A percentile compares a stretch with the other conserved stretches of the same genome.
These are phyloP conservation scores for Strix uralensis DNA, from an alignment of 2,113 vertebrate genomes.

Conservation along the genomic window DNA sequence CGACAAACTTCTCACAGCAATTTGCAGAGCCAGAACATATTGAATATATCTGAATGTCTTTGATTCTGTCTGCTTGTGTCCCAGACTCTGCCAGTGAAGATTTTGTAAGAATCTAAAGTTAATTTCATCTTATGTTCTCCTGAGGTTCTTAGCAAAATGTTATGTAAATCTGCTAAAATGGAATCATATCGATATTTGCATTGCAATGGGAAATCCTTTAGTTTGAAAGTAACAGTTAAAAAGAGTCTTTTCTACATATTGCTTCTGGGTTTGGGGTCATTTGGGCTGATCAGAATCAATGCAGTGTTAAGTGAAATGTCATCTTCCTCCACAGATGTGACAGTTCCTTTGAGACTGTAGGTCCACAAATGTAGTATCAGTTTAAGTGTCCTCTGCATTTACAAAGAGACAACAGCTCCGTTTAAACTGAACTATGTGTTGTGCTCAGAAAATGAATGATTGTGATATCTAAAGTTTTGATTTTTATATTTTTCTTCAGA, in stretches of 20 bases:
- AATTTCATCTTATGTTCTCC: background rate
- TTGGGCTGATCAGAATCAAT: background rate
- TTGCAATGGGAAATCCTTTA: background rate
- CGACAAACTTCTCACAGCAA: background rate
- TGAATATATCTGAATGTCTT: background rate
- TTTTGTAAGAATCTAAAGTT: background rate
- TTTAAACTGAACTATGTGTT: background rate
- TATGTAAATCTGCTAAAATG: background rate
- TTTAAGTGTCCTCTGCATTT: background rate
- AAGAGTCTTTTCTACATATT: background rate
- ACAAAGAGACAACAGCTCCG: background rate
- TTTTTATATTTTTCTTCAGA: background rate
- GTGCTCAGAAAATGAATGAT: background rate
- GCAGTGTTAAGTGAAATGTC: background rate
- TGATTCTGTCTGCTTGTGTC: background rate
- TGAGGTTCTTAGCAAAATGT: background rate
- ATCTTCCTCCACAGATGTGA: background rate
- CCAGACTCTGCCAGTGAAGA: background rate
- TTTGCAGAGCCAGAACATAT: background rate
- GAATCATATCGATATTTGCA: background rate
- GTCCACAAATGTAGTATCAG: background rate
- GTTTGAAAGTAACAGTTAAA: background rate
- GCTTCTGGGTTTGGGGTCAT: background rate
- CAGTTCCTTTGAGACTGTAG: background rate
- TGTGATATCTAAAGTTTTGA: background rate